Conservation (phyloP, 2,888 invertebrate species). For the Zygothrica quintamaculata region DNA sequence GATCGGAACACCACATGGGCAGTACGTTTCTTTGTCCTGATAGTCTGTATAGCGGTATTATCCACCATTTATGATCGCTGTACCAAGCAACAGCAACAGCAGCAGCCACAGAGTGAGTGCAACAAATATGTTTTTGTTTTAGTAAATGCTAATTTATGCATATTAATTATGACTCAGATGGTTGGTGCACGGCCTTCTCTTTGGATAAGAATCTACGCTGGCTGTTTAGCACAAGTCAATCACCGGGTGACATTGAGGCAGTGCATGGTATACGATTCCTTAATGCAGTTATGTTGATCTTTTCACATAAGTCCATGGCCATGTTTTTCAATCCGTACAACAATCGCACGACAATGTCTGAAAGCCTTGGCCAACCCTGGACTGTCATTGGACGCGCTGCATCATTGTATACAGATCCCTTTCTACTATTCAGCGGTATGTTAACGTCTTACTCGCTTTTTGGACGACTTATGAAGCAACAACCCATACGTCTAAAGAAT, state of each 20-base stretch:
- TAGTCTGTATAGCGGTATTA: conserved; percentile 83
- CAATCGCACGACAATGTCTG: conserved; percentile 88
- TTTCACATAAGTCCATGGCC: conserved; percentile 90
- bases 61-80: conserved; percentile 83
- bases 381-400: conserved; percentile 89
- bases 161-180: conserved; percentile 79
- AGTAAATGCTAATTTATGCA: no score
- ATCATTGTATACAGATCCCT: conserved; percentile 89
- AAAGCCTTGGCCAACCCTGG: conserved; percentile 88
- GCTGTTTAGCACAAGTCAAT: conserved; percentile 85
- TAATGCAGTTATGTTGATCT: conserved; percentile 87
- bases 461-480: conserved; percentile 86
- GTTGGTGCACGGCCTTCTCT: conserved; percentile 87
- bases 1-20: conserved; percentile 85
- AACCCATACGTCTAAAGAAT: conserved; percentile 86
- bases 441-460: conserved; percentile 88
- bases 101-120: conserved; percentile 79
- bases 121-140: not conserved
- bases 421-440: conserved; percentile 89
- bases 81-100: conserved; percentile 66
- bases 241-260: conserved; percentile 86
- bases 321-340: conserved; percentile 88
- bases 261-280: conserved; percentile 89
- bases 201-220: conserved; percentile 86
- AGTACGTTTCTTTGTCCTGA: conserved; percentile 85